Evolutionary conservation across 2,797 vertebrate species (phyloP), one percentile per base, ranked within the genome.

Genomic region (Vespertilio murinus): DNA sequence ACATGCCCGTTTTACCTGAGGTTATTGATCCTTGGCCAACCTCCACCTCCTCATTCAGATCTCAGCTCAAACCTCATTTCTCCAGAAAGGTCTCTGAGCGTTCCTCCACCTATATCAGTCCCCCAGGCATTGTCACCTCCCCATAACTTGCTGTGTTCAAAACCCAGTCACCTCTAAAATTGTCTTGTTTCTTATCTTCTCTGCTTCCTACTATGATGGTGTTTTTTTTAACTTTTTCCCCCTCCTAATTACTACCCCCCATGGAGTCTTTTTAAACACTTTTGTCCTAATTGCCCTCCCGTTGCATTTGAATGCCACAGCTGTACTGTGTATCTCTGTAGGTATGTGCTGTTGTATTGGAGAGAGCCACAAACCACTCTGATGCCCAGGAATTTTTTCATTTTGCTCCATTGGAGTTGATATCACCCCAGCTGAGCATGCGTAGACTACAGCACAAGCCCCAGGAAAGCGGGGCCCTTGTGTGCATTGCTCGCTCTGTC

Each of bases 241-340:
- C 23, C 40, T 38, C 7, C 6, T 89, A 65, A 42, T 89, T 35
- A 16, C 12, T 33, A 14, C 20, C 42, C 11, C 16, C 30, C 33
- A 45, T 82, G n/a, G 33, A 74, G n/a, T 74, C 88, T 82, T 75
- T 82, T 74, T 81, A 75, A 38, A 67, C n/a, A 20, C 85, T 71
- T 84, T 94, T 91, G 82, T 94, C 33, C 56, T 89, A 35, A 61
- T 70, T 87, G 80, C 42, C 42, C 12, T 81, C 71, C 73, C 25
- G 2, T 79, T n/a, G 86, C 91, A 91, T 70, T 61, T 49, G 77
- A 95, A 83, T 56, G 56, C 20, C 67, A 61, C 49, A 47, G 10
- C 30, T 89, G 30, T 54, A 11, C 49, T 49, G 4, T 81, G 45
- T 16, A 8, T 49, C 49, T 64, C 52, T 86, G n/a, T n/a, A 54